A percentile compares a stretch with the other conserved stretches of the same genome.
phyloP scores from a whole-genome alignment of 2,797 vertebrate genomes.

The Hydrolagus colliei region DNA sequence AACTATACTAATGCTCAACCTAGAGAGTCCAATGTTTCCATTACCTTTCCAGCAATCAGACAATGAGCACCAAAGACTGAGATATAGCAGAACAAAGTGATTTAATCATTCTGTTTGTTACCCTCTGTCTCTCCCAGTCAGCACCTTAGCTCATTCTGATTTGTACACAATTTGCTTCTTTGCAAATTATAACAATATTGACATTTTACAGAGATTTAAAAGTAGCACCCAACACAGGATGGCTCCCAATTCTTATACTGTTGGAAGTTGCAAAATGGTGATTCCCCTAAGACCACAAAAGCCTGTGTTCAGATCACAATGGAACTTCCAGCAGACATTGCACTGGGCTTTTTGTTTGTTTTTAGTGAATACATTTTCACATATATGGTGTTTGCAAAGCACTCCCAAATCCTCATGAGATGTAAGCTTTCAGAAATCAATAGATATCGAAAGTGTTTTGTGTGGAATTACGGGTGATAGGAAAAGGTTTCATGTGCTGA shows the following conservation, averaged over 20 bases:
- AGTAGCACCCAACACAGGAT: no score
- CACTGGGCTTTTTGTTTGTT: not conserved
- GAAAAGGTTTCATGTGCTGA: not conserved
- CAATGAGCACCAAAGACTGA: not conserved
- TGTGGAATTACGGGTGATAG: not conserved
- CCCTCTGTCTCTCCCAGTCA: not conserved
- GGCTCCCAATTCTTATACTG: no score
- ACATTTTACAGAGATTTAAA: no score
- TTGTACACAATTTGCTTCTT: not conserved
- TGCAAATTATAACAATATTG: not conserved
- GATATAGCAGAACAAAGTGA: not conserved
- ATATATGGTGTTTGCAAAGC: not conserved
- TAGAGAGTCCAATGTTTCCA: no score
- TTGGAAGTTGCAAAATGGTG: not conserved
- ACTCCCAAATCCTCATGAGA: not conserved
- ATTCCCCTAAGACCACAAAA: not conserved
- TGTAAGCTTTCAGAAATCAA: not conserved
- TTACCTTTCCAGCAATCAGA: no score
- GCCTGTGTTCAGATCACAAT: not conserved
- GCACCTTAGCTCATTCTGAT: not conserved
- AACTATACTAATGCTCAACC: no score
- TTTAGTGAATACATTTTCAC: not conserved
- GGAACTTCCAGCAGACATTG: no score
- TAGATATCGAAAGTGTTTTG: not conserved
- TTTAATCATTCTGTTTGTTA: conserved; percentile 10